phyloP scores from a whole-genome alignment of 2,888 invertebrate genomes.

The Chelonus formosanus region DNA sequence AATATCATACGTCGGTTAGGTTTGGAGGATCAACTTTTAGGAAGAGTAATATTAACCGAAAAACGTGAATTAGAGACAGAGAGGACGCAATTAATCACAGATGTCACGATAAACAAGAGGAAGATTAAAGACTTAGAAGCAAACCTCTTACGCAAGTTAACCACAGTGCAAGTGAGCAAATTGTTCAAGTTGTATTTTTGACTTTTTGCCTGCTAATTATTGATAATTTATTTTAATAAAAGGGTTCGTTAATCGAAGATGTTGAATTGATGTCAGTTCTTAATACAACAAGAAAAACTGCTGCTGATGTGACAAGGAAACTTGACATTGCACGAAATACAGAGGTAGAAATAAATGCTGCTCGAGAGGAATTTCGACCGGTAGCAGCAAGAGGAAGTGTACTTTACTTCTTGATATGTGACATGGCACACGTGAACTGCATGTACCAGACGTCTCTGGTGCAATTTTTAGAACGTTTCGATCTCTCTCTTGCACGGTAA shows the following conservation, averaged over 20 bases:
- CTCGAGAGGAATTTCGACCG: slow-evolving; percentile 93
- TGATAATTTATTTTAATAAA: slow-evolving; percentile 65
- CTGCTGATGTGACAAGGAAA: slow-evolving; percentile 95
- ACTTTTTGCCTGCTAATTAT: too few relatives aligned
- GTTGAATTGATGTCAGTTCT: slow-evolving; percentile 92
- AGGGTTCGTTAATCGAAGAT: slow-evolving; percentile 94
- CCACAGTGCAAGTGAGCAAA: slow-evolving; percentile 67
- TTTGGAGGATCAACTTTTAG: slow-evolving; percentile 92
- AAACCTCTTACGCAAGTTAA: slow-evolving; percentile 86
- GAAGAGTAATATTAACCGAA: slow-evolving; percentile 94
- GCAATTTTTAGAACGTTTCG: slow-evolving; percentile 93
- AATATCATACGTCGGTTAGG: slow-evolving; percentile 56
- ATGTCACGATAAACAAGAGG: slow-evolving; percentile 94
- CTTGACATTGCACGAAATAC: slow-evolving; percentile 91
- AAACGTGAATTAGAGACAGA: slow-evolving; percentile 96
- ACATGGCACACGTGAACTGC: slow-evolving; percentile 95
- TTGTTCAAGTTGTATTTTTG: too few relatives aligned
- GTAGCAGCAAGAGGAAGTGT: slow-evolving; percentile 95
- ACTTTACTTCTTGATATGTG: slow-evolving; percentile 93
- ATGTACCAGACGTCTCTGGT: slow-evolving; percentile 98
- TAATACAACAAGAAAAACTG: slow-evolving; percentile 82
- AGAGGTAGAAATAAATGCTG: slow-evolving; percentile 91
- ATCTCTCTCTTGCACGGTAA: slow-evolving; percentile 80
- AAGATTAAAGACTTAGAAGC: slow-evolving; percentile 96
- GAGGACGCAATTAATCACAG: slow-evolving; percentile 90